Percentiles rank a stretch among this genome's conserved stretches.
Evolutionary conservation across 2,113 vertebrate genomes (phyloP).

Genomic region (Crotophaga sulcirostris): DNA sequence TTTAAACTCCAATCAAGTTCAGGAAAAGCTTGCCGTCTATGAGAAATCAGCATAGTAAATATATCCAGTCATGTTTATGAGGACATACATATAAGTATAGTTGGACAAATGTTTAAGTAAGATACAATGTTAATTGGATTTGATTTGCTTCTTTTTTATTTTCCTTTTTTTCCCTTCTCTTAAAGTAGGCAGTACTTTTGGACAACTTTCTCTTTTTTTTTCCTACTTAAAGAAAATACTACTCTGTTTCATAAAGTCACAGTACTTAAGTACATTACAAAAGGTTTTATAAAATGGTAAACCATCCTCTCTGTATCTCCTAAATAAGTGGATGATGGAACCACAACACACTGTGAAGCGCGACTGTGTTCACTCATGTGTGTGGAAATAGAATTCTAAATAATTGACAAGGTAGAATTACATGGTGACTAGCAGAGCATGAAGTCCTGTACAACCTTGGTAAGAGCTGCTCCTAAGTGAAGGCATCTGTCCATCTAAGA

Average conservation of each 20-base stretch:
- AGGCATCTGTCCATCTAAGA: background rate
- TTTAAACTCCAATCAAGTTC: too few relatives aligned
- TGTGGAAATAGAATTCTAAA: constrained; percentile 20
- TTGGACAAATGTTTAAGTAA: background rate
- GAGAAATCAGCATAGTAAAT: background rate
- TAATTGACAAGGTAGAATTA: constrained; percentile 3
- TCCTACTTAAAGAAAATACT: background rate
- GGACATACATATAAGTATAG: background rate
- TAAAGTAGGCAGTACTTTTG: background rate
- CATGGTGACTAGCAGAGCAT: background rate
- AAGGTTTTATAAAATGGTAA: background rate
- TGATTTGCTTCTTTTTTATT: background rate
- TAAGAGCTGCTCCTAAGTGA: constrained; percentile 29
- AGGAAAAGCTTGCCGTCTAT: background rate
- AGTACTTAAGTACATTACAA: background rate
- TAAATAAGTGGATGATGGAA: background rate
- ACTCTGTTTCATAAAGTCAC: background rate
- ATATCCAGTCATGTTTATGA: background rate
- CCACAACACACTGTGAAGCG: background rate
- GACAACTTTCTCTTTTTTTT: background rate
- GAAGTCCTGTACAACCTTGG: background rate
- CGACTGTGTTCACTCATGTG: background rate
- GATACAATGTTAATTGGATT: background rate
- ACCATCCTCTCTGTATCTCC: background rate
- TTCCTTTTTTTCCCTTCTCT: background rate